phyloP scores from a whole-genome alignment of 2,888 invertebrate genomes.

The Meghimatium bilineatum region DNA sequence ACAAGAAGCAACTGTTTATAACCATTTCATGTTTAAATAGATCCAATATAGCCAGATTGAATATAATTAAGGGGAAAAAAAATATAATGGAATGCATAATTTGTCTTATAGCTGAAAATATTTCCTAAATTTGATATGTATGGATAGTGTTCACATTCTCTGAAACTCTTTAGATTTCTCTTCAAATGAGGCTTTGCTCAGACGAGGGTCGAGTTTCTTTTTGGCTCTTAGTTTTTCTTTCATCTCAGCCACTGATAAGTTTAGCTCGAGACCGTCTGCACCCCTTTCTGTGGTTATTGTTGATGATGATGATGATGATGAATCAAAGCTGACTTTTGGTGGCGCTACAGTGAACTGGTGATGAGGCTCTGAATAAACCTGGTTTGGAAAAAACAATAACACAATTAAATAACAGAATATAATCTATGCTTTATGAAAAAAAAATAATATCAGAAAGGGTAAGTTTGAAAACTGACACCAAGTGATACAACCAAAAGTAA shows the following conservation, averaged over 20 bases:
- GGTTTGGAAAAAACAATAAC: not conserved
- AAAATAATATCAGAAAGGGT: no score
- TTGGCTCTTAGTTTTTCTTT: conserved; percentile 60
- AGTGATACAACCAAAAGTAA: no score
- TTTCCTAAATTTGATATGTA: not conserved
- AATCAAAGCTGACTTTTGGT: not conserved
- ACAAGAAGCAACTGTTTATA: no score
- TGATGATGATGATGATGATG: conserved; percentile 22
- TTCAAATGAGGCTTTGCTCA: conserved; percentile 49
- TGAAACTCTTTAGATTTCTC: conserved; percentile 54
- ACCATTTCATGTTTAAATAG: not conserved
- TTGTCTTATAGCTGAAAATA: not conserved
- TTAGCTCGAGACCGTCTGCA: conserved; percentile 39
- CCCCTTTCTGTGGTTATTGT: not conserved
- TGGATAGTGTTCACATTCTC: conserved; percentile 47
- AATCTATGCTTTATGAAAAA: no score
- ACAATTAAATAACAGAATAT: no score
- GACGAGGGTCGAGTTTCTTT: conserved; percentile 64
- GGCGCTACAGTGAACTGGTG: conserved; percentile 27
- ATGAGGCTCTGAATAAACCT: conserved; percentile 17
- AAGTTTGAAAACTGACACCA: no score
- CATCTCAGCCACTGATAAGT: conserved; percentile 67
- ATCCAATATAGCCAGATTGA: not conserved
- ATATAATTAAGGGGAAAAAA: not conserved
- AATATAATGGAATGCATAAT: not conserved